Evolutionary conservation across 1,140 invertebrate species (phyloP), one percentile per base, ranked within the genome.

Genomic region (Lerema accius): DNA sequence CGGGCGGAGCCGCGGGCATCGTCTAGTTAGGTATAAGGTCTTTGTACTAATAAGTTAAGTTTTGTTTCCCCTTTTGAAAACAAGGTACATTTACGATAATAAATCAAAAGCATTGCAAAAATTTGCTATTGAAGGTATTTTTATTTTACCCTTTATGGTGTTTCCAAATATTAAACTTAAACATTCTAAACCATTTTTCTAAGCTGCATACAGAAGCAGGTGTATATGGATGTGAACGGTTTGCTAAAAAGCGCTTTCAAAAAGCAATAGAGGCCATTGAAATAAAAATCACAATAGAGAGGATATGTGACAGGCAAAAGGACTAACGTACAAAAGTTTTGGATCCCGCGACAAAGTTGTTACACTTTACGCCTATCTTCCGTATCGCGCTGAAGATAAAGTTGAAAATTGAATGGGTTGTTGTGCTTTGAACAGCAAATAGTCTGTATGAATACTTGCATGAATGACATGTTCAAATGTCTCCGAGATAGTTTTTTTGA

Each of bases 391-490:
- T 11, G 9, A 0, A 4, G 7, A 59, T 77, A 81, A 67, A 50
- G 69, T 64, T 65, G 9, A 74, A 65, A 71, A 66, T 77, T 13
- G 68, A 37, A 37, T 62, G 16, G 43, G 26, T 53, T 39, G 39
- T n/a, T 32, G 28, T 60, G 50, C 14, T 58, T 4, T 9, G 7
- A 28, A 46, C 26, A 56, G 16, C 35, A 37, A 56, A 51, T 50
- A 56, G 28, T 51, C 23, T 51, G 65, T 59, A 50, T 63, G 64
- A 59, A 60, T 65, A 68, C 69, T 71, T 71, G 59, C n/a, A 46
- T 79, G 84, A 89, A 86, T 88, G 85, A 90, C 85, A 88, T 82
- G 84, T 80, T 80, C 75, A 80, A 85, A 86, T 90, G 86, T 90
- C 88, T 79, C 85, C 73, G 71, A 76, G 80, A 84, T 81, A 67